A percentile compares a stretch with the other conserved stretches of the same genome.
Conservation (phyloP, 2,888 invertebrate genomes). For the Lottia gigantea region DNA sequence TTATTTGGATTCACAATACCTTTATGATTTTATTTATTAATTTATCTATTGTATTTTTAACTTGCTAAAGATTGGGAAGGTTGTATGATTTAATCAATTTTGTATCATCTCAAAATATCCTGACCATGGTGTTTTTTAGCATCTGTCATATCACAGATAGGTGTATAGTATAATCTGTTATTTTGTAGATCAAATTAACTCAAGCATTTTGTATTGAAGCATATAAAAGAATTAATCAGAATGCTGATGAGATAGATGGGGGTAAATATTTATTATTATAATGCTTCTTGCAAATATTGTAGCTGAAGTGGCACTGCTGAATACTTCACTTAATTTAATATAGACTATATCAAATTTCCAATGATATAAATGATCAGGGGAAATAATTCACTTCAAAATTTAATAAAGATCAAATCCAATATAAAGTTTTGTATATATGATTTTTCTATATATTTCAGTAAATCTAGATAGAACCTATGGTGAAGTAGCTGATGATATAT, state of each 20-base stretch:
- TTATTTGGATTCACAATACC: too few species aligned
- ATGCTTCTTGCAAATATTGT: too few species aligned
- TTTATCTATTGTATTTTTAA: neutral
- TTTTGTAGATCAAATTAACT: conserved; percentile 68
- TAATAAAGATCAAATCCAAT: too few species aligned
- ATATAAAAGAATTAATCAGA: conserved; percentile 69
- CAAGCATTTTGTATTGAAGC: conserved; percentile 71
- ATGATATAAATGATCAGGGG: too few species aligned
- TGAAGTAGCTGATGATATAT: conserved; percentile 72
- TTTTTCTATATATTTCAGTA: neutral
- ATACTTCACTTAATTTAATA: too few species aligned
- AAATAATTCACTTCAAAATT: too few species aligned
- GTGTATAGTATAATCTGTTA: neutral
- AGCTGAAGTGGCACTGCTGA: too few species aligned
- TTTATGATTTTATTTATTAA: neutral
- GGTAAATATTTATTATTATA: conserved; percentile 42
- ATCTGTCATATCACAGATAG: too few species aligned
- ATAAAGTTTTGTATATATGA: too few species aligned
- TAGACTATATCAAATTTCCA: too few species aligned
- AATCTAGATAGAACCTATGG: conserved; percentile 71
- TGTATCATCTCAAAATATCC: too few species aligned
- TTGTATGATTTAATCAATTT: neutral
- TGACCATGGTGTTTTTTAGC: too few species aligned
- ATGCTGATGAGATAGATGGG: conserved; percentile 43
- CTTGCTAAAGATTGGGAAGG: neutral